Evolutionary conservation across 2,113 vertebrate species (phyloP).

Genomic region (Tachysurus fulvidraco): DNA sequence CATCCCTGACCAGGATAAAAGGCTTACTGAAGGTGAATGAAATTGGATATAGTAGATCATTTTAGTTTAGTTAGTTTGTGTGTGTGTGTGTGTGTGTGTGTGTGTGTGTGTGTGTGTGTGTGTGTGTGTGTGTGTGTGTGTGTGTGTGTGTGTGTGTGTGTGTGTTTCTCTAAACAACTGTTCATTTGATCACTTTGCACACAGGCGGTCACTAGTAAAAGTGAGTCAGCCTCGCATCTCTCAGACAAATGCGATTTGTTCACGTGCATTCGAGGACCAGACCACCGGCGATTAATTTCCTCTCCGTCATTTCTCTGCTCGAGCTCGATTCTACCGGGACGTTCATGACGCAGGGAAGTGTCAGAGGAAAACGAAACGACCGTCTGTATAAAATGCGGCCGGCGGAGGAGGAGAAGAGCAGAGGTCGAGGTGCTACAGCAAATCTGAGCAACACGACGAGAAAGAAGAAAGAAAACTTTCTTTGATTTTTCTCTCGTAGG

Average conservation of each 20-base stretch:
- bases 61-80: too few relatives aligned
- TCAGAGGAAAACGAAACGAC: slow-evolving; percentile 56
- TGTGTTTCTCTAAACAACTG: not conserved
- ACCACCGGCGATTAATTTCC: slow-evolving; percentile 60
- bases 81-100: not conserved
- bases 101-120: not conserved
- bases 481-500: not conserved
- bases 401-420: slow-evolving; percentile 49
- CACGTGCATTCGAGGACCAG: slow-evolving; percentile 29
- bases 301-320: slow-evolving; percentile 40
- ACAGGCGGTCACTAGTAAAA: not conserved
- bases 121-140: not conserved
- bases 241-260: slow-evolving; percentile 39
- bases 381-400: slow-evolving; percentile 71
- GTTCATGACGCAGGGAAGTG: slow-evolving; percentile 76
- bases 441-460: slow-evolving; percentile 32
- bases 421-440: not conserved
- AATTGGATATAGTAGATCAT: too few relatives aligned
- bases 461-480: slow-evolving; percentile 29
- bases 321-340: slow-evolving; percentile 69
- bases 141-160: not conserved
- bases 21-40: not conserved
- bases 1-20: not conserved
- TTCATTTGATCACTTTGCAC: not conserved
- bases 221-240: slow-evolving; percentile 43